These are phyloP conservation scores for Lasius platythorax DNA, from an alignment of 2,888 invertebrate genomes.

Conservation along the genomic window DNA sequence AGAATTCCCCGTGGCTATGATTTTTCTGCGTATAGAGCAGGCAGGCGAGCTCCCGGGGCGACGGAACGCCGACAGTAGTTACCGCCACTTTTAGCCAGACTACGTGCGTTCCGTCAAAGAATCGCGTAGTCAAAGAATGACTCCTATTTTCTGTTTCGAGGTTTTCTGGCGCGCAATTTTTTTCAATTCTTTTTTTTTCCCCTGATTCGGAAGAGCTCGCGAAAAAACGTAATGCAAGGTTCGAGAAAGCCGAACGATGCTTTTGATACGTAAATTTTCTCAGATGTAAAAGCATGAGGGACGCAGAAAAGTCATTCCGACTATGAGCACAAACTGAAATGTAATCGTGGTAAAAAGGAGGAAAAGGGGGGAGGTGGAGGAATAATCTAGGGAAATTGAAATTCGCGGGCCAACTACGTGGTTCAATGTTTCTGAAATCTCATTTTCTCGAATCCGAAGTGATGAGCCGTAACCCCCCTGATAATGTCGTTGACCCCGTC, in stretches of 20 bases:
- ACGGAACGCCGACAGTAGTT: neutral
- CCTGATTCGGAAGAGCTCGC: neutral
- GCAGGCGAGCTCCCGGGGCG: neutral
- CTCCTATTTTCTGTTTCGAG: too few relatives aligned
- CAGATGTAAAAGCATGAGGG: neutral
- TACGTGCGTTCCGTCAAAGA: neutral
- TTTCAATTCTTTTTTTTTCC: neutral
- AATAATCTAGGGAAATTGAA: slow-evolving; percentile 38
- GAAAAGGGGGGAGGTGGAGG: neutral
- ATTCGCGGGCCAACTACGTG: neutral
- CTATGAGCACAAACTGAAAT: slow-evolving; percentile 8
- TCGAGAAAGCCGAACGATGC: neutral
- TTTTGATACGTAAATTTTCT: neutral
- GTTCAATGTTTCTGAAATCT: slow-evolving; percentile 38
- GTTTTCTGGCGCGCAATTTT: neutral
- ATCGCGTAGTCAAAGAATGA: neutral
- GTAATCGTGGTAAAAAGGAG: neutral
- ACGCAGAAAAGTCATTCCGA: neutral
- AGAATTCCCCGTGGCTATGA: slow-evolving; percentile 15
- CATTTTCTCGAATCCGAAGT: slow-evolving; percentile 34
- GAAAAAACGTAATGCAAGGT: neutral
- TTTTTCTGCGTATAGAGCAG: neutral
- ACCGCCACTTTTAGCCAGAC: neutral
- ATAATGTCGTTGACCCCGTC: slow-evolving; percentile 37
- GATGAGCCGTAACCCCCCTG: slow-evolving; percentile 28